Evolutionary conservation across 2,797 vertebrate species (phyloP), one percentile per base, ranked within the genome.

Genomic region (Phrynocephalus forsythii): DNA sequence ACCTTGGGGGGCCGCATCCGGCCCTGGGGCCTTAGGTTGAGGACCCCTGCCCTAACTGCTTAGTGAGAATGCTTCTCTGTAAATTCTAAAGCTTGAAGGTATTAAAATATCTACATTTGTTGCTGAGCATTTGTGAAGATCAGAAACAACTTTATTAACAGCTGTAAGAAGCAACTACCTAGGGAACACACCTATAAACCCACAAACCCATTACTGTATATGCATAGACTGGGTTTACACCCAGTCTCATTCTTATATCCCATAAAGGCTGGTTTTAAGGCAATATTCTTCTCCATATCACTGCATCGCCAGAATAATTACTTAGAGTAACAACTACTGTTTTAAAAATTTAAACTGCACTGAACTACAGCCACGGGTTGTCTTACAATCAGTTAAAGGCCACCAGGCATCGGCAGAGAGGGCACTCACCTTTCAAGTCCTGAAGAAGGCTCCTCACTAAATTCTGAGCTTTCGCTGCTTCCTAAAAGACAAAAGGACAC

Each of bases 401-500:
- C 50, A 52, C 18, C 3, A 22, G n/a, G 48, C 63, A 8, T 9
- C 6, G n/a, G 63, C 16, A 68, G 87, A 91, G 91, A 71, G 82
- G 82, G 89, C 90, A 96, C 97, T 98, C 92, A 99, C 98, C 98
- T 98, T 94, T 99, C 98, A 95, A 98, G 97, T 85, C 97, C 97
- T 91, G 97, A 97, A 0, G 98, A 98, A 87, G 98, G 94, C 77
- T 98, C 98, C 94, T 99, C 99, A 95, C 97, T 98, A 95, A 99
- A 98, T 95, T 97, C 97, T 79, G 98, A 99, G 94, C 98, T 99
- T 94, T 98, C 98, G 95, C 98, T 99, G 97, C 98, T 99, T 88
- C 98, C 99, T 99, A 92, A 92, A 94, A 93, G 95, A 94, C 93
- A 94, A 84, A 95, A 80, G 85, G 89, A 95, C 92, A 96, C 89